A percentile compares a stretch with the other conserved stretches of the same genome.
Evolutionary conservation across 2,113 vertebrate genomes (phyloP).

Genomic region (Glaucomys volans): DNA sequence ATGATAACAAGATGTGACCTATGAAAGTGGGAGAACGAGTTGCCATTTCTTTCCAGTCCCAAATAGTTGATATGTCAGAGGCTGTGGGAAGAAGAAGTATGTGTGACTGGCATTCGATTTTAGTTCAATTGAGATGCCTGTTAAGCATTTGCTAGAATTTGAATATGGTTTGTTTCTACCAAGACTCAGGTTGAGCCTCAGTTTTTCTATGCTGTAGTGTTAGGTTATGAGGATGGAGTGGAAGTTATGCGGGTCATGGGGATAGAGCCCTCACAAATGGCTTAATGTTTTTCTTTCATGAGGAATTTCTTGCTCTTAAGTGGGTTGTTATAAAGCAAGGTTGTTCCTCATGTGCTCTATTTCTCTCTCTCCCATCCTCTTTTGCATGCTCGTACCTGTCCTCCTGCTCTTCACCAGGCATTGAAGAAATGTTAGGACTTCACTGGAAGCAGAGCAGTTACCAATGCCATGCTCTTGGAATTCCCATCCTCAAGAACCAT

Average conservation of each 20-base stretch:
- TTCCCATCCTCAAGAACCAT: neutral
- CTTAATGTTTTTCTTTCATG: neutral
- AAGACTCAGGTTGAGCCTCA: neutral
- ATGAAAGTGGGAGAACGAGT: neutral
- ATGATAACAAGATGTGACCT: neutral
- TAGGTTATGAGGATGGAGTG: neutral
- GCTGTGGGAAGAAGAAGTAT: neutral
- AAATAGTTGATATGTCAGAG: neutral
- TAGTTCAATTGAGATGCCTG: neutral
- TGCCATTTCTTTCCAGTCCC: neutral
- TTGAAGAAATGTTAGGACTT: neutral
- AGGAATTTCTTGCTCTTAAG: neutral
- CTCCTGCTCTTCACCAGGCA: neutral
- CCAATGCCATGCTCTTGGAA: neutral
- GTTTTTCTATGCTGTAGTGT: neutral
- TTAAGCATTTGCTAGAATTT: neutral
- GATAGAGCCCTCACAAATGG: neutral
- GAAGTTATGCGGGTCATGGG: neutral
- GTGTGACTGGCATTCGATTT: neutral
- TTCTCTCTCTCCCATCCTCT: neutral
- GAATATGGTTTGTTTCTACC: neutral
- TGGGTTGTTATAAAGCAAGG: neutral
- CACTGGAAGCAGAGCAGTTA: neutral
- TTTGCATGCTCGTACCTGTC: neutral
- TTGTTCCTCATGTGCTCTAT: neutral